Evolutionary conservation across 1,140 invertebrate species (phyloP).

Genomic region (Drosophila pseudoobscura): DNA sequence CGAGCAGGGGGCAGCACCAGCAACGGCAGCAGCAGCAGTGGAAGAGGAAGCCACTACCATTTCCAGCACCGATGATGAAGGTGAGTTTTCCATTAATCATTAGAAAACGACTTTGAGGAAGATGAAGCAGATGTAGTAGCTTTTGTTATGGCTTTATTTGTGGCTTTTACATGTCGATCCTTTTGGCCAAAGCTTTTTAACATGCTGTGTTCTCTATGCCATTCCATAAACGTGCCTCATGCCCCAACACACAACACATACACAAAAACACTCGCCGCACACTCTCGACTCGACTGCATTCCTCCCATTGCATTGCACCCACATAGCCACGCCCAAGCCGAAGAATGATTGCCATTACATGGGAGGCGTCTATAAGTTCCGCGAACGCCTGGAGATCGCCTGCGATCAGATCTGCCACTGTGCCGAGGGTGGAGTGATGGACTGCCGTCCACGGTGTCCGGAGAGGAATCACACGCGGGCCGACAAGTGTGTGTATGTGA

Average conservation of each 20-base stretch:
- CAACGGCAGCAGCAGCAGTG: conserved; percentile 2
- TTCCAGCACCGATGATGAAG: conserved; percentile 39
- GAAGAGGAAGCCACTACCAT: conserved; percentile 14
- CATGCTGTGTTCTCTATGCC: conserved; percentile 56
- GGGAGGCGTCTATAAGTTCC: conserved; percentile 89
- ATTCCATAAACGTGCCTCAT: conserved; percentile 49
- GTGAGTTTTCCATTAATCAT: conserved; percentile 38
- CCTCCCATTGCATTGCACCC: conserved; percentile 8
- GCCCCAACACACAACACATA: conserved; percentile 30
- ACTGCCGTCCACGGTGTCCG: conserved; percentile 75
- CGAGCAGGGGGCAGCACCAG: conserved; percentile 18
- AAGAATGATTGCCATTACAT: conserved; percentile 89
- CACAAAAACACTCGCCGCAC: conserved; percentile 11
- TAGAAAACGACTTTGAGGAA: background rate
- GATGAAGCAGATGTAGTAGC: conserved; percentile 33
- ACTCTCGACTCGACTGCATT: conserved; percentile 33
- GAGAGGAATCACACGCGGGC: conserved; percentile 75
- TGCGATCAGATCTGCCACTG: conserved; percentile 91
- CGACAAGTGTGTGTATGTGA: conserved; percentile 89
- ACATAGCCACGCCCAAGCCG: conserved; percentile 57
- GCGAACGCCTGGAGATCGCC: conserved; percentile 90
- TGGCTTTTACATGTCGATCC: conserved; percentile 45
- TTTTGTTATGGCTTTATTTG: conserved; percentile 14
- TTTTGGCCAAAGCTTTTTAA: conserved; percentile 30
- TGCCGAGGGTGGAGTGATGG: conserved; percentile 86